These are phyloP conservation scores for Mustela nigripes DNA, from an alignment of 2,113 vertebrate species.

Conservation along the genomic window DNA sequence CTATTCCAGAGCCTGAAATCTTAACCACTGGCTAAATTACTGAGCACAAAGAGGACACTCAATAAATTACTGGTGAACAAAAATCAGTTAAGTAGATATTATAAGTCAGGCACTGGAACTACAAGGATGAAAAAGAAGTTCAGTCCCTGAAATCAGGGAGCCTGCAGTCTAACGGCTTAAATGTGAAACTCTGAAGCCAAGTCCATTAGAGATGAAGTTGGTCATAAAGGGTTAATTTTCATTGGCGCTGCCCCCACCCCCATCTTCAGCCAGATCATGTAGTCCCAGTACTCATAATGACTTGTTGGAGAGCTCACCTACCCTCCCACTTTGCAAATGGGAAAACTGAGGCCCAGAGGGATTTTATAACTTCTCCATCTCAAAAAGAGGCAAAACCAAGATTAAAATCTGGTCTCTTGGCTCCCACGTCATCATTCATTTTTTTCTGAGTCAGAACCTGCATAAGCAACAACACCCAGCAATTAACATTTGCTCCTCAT, in stretches of 20 bases:
- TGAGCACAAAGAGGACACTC: neutral
- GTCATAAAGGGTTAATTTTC: neutral
- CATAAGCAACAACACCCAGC: neutral
- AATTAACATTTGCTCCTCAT: neutral
- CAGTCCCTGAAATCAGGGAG: neutral
- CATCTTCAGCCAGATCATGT: neutral
- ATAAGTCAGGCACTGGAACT: neutral
- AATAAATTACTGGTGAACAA: neutral
- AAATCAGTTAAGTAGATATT: neutral
- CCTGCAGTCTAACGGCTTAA: neutral
- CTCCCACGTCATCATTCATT: neutral
- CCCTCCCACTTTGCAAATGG: neutral
- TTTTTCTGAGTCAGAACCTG: neutral
- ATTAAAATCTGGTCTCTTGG: neutral
- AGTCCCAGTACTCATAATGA: neutral
- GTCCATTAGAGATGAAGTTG: neutral
- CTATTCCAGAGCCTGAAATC: neutral
- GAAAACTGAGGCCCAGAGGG: neutral
- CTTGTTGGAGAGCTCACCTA: neutral
- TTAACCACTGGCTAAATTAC: neutral
- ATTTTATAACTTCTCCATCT: neutral
- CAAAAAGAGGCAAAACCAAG: constrained; percentile 28
- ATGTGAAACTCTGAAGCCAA: neutral
- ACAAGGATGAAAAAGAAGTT: neutral
- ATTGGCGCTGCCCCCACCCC: too few relatives aligned